Conservation (phyloP, 2,797 vertebrate genomes). For the Alfaro cultratus region DNA sequence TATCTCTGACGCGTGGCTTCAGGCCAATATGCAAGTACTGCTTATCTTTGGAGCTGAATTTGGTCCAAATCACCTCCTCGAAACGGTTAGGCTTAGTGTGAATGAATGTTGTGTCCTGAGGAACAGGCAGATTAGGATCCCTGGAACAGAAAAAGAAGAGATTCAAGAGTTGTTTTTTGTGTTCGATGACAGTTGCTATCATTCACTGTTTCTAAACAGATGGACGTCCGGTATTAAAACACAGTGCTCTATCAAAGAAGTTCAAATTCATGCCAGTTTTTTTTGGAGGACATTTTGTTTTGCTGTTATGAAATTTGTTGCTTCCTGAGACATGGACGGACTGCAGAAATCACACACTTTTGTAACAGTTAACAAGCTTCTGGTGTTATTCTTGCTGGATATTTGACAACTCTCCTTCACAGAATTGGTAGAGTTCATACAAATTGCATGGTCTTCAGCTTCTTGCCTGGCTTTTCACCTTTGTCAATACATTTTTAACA, state of each 20-base stretch:
- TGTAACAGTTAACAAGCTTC: background rate
- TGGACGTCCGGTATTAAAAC: background rate
- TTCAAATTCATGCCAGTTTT: background rate
- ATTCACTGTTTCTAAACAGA: background rate
- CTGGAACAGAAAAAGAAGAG: constrained; percentile 65
- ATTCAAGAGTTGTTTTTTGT: background rate
- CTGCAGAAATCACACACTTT: background rate
- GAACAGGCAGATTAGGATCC: constrained; percentile 92
- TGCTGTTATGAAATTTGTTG: background rate
- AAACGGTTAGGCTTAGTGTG: constrained; percentile 97
- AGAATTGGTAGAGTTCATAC: background rate
- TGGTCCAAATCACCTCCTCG: constrained; percentile 95
- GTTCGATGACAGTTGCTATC: background rate
- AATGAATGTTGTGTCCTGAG: constrained; percentile 97
- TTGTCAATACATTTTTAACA: background rate
- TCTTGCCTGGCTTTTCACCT: background rate
- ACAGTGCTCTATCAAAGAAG: background rate
- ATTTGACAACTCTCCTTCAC: background rate
- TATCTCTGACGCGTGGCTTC: constrained; percentile 92
- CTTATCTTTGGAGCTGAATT: constrained; percentile 96
- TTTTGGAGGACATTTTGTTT: background rate
- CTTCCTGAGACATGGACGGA: background rate
- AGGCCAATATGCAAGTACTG: constrained; percentile 95
- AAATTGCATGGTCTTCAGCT: background rate
- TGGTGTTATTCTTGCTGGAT: background rate